phyloP scores from a whole-genome alignment of 2,888 invertebrate genomes.

The Aspidapion aeneum region DNA sequence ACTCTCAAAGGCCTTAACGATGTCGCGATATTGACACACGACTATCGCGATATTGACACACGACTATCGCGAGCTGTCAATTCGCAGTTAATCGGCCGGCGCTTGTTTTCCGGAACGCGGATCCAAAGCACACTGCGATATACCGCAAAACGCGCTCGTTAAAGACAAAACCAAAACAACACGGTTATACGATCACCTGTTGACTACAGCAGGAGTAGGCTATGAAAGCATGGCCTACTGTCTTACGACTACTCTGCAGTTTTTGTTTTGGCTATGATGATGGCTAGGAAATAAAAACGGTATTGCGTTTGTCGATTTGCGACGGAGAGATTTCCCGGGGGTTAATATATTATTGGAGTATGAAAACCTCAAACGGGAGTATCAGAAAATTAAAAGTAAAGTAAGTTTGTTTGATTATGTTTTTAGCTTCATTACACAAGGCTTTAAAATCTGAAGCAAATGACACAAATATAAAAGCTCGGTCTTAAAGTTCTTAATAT shows the following conservation, averaged over 20 bases:
- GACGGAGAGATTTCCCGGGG: too few relatives aligned
- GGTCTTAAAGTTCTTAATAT: too few relatives aligned
- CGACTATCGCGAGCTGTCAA: not conserved
- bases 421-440: too few relatives aligned
- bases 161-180: not conserved
- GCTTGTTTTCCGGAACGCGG: not conserved
- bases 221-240: not conserved
- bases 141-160: not conserved
- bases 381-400: not conserved
- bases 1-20: too few relatives aligned
- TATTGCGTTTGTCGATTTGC: too few relatives aligned
- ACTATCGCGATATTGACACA: not conserved
- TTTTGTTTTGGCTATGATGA: not conserved
- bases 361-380: not conserved
- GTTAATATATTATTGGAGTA: not conserved
- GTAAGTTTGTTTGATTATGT: too few relatives aligned
- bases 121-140: not conserved
- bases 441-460: too few relatives aligned
- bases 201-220: not conserved
- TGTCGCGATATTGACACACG: too few relatives aligned
- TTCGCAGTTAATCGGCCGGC: not conserved
- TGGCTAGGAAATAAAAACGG: not conserved
- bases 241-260: not conserved
- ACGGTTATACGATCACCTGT: not conserved
- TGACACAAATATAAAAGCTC: too few relatives aligned